Evolutionary conservation across 2,113 vertebrate species (phyloP).

Genomic region (Junco hyemalis): DNA sequence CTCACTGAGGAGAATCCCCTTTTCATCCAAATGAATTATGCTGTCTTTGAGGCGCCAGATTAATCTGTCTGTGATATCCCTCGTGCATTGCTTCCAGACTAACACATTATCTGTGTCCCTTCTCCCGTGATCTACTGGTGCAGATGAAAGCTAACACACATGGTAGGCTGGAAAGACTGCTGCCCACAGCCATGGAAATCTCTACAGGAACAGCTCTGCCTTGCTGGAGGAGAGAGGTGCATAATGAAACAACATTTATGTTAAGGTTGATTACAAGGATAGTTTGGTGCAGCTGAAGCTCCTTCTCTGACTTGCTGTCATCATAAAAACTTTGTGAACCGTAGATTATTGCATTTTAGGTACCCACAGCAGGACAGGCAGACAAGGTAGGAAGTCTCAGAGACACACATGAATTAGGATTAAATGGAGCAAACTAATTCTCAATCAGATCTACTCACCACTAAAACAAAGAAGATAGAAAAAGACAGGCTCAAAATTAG

Average conservation of each 20-base stretch:
- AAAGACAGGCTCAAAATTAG: slow-evolving; percentile 51
- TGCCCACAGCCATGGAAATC: not conserved
- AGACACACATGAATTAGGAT: slow-evolving; percentile 27
- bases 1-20: slow-evolving; percentile 11
- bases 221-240: not conserved
- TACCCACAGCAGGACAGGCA: not conserved
- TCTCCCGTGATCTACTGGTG: not conserved
- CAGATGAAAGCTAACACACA: not conserved
- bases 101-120: not conserved
- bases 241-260: not conserved
- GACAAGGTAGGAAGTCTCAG: not conserved
- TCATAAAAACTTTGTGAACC: not conserved
- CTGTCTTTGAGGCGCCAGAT: slow-evolving; percentile 48
- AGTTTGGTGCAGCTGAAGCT: not conserved
- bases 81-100: slow-evolving; percentile 6
- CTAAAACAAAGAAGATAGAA: slow-evolving; percentile 10
- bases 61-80: slow-evolving; percentile 43
- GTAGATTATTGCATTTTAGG: not conserved
- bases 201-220: not conserved
- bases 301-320: not conserved
- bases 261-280: not conserved
- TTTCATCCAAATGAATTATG: slow-evolving; percentile 48
- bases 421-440: slow-evolving; percentile 60
- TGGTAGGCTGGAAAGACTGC: not conserved
- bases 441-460: slow-evolving; percentile 16